Evolutionary conservation across 2,113 vertebrate genomes (phyloP), one percentile per base, ranked within the genome.

Genomic region (Girardinichthys multiradiatus): DNA sequence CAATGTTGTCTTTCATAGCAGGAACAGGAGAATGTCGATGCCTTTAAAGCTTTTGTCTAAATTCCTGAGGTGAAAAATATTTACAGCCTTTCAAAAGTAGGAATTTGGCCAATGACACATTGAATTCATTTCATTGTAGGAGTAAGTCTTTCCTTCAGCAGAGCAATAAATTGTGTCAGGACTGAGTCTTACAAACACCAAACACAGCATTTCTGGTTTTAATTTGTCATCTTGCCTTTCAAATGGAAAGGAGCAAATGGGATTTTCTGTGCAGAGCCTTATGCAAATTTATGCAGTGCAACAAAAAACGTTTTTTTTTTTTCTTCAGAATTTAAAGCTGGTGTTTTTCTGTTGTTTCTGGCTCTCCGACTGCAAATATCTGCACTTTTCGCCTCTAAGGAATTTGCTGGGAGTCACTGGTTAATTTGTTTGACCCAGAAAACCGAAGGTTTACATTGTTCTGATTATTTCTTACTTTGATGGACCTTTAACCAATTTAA

Each of bases 51-150:
- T 6, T 29, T 70, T 71, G 45, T 45, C 70, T 4, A 28, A 15
- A 33, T 19, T 73, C 37, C 24, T 7, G 30, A 66, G 48, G 15
- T 65, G 42, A 31, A 81, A 67, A 76, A 79, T 63, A 68, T 39
- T 54, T 2, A 11, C 1, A 10, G 13, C 37, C n/a, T 24, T 68
- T 64, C 37, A 45, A 68, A 77, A 64, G 65, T 12, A 1, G 0
- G 48, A 70, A 70, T 51, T 64, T 4, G 15, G 37, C 63, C 48
- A 68, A 58, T 35, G 29, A 67, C 42, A 24, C 2, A 58, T 24
- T 51, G 66, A 65, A 63, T 27, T 6, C 58, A 27, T 26, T 17
- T 69, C 30, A 48, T 29, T 72, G 39, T 21, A 30, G 62, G 11
- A 10, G 17, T 67, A 54, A 76, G 57, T 37, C 1, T 75, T 58